These are phyloP conservation scores for Plagodis dolabraria DNA, from an alignment of 2,888 invertebrate genomes.

Conservation along the genomic window DNA sequence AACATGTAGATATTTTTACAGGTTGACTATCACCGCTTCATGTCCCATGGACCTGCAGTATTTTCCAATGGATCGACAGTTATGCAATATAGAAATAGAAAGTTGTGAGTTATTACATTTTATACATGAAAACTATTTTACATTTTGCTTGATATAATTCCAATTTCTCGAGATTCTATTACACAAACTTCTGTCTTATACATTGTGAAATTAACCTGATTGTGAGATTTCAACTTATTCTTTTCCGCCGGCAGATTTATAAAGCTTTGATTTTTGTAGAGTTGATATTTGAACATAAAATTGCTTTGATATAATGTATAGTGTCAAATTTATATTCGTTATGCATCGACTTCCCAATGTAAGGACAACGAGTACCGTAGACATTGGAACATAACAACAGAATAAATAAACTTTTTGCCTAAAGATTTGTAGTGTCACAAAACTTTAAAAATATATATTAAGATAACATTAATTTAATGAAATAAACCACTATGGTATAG, in stretches of 20 bases:
- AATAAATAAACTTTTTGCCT: no score
- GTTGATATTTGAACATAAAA: constrained; percentile 33
- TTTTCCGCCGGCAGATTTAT: constrained; percentile 43
- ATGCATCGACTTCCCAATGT: no score
- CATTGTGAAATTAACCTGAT: constrained; percentile 21
- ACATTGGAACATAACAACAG: no score
- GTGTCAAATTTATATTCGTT: background rate
- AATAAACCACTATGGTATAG: no score
- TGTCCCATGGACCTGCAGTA: constrained; percentile 98
- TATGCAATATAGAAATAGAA: constrained; percentile 97
- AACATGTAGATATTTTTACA: constrained; percentile 69
- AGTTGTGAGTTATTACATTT: constrained; percentile 92
- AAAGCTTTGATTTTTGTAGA: constrained; percentile 57
- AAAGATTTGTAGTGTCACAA: no score
- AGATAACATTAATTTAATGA: no score
- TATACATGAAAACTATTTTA: constrained; percentile 6
- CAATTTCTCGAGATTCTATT: constrained; percentile 1
- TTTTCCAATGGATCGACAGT: constrained; percentile 98
- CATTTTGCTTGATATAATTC: constrained; percentile 31
- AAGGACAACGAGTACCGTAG: no score
- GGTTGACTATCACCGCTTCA: constrained; percentile 97
- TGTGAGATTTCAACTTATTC: background rate
- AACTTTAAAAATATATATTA: no score
- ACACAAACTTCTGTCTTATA: constrained; percentile 1
- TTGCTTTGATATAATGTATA: constrained; percentile 4